Percentiles rank a stretch among this genome's conserved stretches.
These are phyloP conservation scores for Etheostoma nigrum DNA, from an alignment of 2,797 vertebrate species.

Conservation along the genomic window DNA sequence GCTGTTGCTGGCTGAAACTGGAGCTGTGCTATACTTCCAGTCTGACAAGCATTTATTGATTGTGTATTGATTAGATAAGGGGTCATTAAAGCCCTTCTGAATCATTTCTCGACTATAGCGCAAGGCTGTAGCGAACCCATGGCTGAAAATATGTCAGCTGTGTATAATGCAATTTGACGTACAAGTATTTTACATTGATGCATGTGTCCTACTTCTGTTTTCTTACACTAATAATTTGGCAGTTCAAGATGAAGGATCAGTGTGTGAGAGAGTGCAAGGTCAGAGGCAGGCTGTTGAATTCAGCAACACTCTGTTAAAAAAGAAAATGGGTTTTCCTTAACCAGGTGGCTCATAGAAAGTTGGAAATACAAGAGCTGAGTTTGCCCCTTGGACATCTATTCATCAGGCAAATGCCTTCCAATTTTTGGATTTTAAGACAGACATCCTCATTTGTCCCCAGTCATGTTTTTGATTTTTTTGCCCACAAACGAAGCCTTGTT, in stretches of 20 bases:
- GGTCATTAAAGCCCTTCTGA: slow-evolving; percentile 9
- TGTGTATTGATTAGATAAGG: slow-evolving; percentile 31
- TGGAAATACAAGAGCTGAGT: slow-evolving; percentile 5
- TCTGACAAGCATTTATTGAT: slow-evolving; percentile 49
- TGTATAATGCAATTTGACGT: neutral
- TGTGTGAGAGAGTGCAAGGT: slow-evolving; percentile 43
- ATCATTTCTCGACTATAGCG: neutral
- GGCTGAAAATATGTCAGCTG: slow-evolving; percentile 20
- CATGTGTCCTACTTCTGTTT: neutral
- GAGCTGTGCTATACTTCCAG: slow-evolving; percentile 21
- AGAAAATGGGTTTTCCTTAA: slow-evolving; percentile 4
- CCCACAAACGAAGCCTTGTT: neutral
- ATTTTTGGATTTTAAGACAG: neutral
- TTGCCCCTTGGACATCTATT: neutral
- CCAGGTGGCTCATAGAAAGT: slow-evolving; percentile 4
- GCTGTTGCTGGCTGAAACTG: slow-evolving; percentile 17
- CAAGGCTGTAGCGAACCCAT: neutral
- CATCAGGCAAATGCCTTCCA: neutral
- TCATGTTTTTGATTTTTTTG: slow-evolving; percentile 15
- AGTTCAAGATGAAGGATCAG: slow-evolving; percentile 46
- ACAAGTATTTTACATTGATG: slow-evolving; percentile 12
- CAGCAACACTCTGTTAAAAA: slow-evolving; percentile 61
- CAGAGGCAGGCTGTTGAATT: slow-evolving; percentile 69
- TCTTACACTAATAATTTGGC: slow-evolving; percentile 17
- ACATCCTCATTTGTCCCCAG: neutral